phyloP scores from a whole-genome alignment of 1,140 invertebrate genomes.

The Varroa destructor region DNA sequence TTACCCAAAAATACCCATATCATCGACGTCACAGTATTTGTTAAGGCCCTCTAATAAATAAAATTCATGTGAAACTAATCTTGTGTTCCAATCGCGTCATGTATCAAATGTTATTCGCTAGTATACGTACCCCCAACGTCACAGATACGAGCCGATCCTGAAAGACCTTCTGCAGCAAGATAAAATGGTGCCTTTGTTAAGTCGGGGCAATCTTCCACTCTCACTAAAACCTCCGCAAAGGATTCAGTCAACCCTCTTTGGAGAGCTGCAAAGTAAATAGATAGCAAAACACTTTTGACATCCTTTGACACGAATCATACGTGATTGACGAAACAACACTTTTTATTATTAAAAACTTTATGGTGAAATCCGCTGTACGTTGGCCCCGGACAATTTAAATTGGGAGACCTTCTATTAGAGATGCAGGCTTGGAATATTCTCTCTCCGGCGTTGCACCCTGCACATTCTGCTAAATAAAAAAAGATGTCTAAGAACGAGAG shows the following conservation, averaged over 20 bases:
- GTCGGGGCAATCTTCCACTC: constrained; percentile 68
- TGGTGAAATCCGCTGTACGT: not conserved
- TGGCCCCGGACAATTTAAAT: too few relatives aligned
- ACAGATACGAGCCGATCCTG: not conserved
- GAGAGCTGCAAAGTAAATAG: constrained; percentile 49
- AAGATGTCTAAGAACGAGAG: too few relatives aligned
- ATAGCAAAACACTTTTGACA: not conserved
- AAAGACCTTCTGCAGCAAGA: constrained; percentile 57
- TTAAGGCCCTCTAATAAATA: not conserved
- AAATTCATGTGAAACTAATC: not conserved
- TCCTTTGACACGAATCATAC: not conserved
- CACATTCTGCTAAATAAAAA: too few relatives aligned
- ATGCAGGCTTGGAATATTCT: too few relatives aligned
- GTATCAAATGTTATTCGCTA: too few relatives aligned
- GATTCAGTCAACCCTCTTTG: constrained; percentile 52
- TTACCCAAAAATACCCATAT: not conserved
- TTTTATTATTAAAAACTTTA: too few relatives aligned
- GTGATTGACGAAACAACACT: too few relatives aligned
- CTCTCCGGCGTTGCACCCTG: too few relatives aligned
- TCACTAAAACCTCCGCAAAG: constrained; percentile 56
- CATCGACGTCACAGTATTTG: not conserved
- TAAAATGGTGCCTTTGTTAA: constrained; percentile 59
- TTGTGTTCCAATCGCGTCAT: not conserved
- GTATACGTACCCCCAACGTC: not conserved
- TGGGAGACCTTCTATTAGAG: too few relatives aligned